These are phyloP conservation scores for Ptilonorhynchus violaceus DNA, from an alignment of 2,113 vertebrate species.

Conservation along the genomic window DNA sequence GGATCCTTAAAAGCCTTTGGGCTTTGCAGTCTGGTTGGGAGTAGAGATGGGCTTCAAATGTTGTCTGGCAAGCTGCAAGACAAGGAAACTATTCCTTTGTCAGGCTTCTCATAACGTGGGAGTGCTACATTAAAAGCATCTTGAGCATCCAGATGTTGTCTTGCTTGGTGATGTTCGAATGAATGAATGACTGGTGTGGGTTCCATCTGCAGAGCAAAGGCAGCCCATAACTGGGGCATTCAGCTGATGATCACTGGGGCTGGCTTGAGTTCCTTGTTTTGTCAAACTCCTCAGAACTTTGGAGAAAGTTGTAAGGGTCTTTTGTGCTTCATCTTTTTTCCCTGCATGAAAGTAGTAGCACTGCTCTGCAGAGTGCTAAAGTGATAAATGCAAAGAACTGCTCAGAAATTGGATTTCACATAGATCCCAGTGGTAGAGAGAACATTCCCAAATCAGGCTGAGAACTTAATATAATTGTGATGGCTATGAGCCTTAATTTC, in stretches of 20 bases:
- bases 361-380: not conserved
- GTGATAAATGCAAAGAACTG: not conserved
- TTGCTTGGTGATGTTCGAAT: not conserved
- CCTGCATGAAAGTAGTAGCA: not conserved
- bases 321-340: not conserved
- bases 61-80: not conserved
- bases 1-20: not conserved
- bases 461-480: not conserved
- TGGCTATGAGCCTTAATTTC: not conserved
- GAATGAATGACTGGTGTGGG: accelerated
- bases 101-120: not conserved
- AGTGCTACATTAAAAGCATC: not conserved
- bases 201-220: not conserved
- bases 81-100: not conserved
- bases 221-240: not conserved
- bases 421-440: not conserved
- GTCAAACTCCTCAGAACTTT: not conserved
- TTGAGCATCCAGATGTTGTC: not conserved
- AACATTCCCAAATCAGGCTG: not conserved
- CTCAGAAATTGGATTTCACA: not conserved
- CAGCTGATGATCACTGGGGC: not conserved
- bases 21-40: not conserved
- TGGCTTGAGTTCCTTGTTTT: not conserved
- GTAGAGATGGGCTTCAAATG: not conserved
- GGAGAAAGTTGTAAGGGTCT: not conserved